Conservation (phyloP, 2,797 vertebrate genomes). For the Sebastes taczanowskii region DNA sequence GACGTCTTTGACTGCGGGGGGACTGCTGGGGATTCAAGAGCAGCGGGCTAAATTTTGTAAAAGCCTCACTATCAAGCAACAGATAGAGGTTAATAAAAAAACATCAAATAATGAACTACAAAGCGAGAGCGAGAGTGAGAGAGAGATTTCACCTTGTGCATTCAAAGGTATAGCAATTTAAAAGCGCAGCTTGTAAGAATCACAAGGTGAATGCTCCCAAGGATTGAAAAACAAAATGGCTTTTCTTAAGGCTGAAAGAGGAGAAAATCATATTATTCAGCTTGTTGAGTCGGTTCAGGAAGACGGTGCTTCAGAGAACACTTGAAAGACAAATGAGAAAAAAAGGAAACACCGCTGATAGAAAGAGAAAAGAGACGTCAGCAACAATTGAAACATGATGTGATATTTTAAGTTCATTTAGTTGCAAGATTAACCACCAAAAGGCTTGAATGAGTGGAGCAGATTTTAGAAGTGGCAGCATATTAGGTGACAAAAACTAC, state of each 20-base stretch:
- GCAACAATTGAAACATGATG: background rate
- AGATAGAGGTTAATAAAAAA: conserved; percentile 27
- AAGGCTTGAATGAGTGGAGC: background rate
- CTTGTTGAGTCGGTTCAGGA: background rate
- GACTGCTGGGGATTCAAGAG: background rate
- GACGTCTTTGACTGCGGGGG: background rate
- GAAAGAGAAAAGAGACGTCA: background rate
- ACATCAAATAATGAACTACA: conserved; percentile 8
- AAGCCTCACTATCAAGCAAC: conserved; percentile 29
- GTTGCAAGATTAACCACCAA: background rate
- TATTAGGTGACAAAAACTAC: background rate
- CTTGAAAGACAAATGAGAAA: conserved; percentile 13
- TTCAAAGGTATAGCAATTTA: conserved; percentile 36
- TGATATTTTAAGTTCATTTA: background rate
- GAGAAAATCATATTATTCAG: conserved; percentile 8
- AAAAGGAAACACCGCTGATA: background rate
- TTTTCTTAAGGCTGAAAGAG: conserved; percentile 22
- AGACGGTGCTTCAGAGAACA: background rate
- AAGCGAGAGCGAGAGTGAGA: background rate
- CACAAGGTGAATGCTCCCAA: conserved; percentile 36
- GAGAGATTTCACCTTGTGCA: background rate
- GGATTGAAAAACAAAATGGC: conserved; percentile 33
- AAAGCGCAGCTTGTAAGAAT: conserved; percentile 39
- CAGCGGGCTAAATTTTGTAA: background rate
- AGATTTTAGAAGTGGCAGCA: background rate